Evolutionary conservation across 2,113 vertebrate species (phyloP).

Genomic region (Ardeotis arabs): DNA sequence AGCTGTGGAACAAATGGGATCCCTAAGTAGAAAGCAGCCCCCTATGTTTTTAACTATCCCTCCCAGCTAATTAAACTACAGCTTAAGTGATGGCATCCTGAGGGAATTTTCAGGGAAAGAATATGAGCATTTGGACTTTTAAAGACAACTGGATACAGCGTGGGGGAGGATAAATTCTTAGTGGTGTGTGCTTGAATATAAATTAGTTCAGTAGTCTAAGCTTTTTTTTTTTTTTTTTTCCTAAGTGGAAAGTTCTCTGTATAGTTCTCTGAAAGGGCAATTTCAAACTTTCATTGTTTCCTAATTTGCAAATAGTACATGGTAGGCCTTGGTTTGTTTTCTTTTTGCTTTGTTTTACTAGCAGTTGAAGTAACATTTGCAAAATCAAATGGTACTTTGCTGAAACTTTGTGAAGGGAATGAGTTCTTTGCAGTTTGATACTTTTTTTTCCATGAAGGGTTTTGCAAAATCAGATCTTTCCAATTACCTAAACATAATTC

Average conservation of each 20-base stretch:
- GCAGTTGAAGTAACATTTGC: not conserved
- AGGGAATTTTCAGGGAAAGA: constrained; percentile 2
- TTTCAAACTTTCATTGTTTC: not conserved
- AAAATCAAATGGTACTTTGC: not conserved
- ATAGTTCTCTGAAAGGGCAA: not conserved
- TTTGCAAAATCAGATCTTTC: not conserved
- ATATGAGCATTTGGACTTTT: not conserved
- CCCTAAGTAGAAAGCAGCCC: constrained; percentile 20
- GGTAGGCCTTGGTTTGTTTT: not conserved
- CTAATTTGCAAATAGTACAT: not conserved
- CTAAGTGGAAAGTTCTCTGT: too few species aligned
- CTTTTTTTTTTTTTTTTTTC: not conserved
- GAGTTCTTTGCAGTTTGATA: not conserved
- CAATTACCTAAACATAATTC: not conserved
- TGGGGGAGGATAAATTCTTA: not conserved
- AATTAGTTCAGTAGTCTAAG: not conserved
- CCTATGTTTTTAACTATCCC: not conserved
- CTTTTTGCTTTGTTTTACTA: not conserved
- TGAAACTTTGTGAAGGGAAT: not conserved
- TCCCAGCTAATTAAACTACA: constrained; percentile 18
- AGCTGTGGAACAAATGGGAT: constrained; percentile 21
- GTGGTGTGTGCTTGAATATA: not conserved
- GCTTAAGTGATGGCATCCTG: not conserved
- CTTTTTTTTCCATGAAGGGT: not conserved
- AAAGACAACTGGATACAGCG: not conserved